Conservation (phyloP, 2,113 vertebrate species). For the Fulica atra region DNA sequence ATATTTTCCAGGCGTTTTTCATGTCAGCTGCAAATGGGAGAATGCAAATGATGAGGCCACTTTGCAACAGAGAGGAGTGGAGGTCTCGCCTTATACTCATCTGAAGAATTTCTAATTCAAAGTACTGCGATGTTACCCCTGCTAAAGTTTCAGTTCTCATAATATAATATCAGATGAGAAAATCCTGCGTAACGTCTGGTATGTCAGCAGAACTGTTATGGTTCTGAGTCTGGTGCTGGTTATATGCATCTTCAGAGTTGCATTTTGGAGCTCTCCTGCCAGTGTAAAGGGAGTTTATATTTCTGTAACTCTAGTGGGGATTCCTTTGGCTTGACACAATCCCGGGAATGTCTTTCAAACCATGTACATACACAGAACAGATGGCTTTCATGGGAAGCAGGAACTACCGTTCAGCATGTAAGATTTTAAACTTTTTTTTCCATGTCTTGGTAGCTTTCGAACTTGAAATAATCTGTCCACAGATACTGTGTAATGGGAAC, state of each 20-base stretch:
- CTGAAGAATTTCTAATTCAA: slow-evolving; percentile 22
- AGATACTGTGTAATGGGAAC: slow-evolving; percentile 1
- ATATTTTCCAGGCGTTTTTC: slow-evolving; percentile 54
- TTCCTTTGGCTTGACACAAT: slow-evolving; percentile 69
- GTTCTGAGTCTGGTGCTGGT: background rate
- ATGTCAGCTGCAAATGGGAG: slow-evolving; percentile 21
- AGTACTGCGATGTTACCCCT: background rate
- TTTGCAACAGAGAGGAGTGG: background rate
- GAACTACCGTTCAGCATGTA: slow-evolving; percentile 19
- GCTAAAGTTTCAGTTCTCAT: slow-evolving; percentile 56
- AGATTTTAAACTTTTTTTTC: background rate
- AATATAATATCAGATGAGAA: slow-evolving; percentile 37
- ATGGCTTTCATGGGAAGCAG: slow-evolving; percentile 66
- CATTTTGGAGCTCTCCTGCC: slow-evolving; percentile 10
- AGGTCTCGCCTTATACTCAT: background rate
- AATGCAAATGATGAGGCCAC: background rate
- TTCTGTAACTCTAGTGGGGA: slow-evolving; percentile 67
- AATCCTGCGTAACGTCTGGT: background rate
- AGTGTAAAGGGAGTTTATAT: slow-evolving; percentile 30
- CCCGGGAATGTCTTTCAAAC: slow-evolving; percentile 63
- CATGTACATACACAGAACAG: slow-evolving; percentile 26
- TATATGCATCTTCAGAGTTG: background rate
- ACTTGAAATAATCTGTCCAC: background rate
- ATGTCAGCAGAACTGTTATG: slow-evolving; percentile 17
- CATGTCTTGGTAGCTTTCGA: slow-evolving; percentile 24